Percentiles rank a stretch among this genome's conserved stretches.
phyloP scores from a whole-genome alignment of 37 sponge, comb jelly and placozoan species.

The Spongilla lacustris region DNA sequence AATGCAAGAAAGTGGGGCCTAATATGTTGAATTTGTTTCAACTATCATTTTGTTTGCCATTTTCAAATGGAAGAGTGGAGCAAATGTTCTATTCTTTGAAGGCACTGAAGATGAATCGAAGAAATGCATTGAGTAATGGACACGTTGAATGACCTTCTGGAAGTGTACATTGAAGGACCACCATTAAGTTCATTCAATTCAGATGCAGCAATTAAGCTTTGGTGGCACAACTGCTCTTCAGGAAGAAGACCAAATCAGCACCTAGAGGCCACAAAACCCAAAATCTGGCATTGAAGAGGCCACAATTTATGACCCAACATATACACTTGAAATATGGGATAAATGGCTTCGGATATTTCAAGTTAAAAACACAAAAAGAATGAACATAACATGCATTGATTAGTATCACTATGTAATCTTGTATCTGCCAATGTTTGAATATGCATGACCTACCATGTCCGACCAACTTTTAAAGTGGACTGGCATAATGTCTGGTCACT shows the following conservation, averaged over 20 bases:
- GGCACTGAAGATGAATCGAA: conserved; percentile 28
- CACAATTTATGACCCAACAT: no score
- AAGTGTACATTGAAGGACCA: conserved; percentile 35
- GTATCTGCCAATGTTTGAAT: no score
- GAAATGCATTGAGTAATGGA: conserved; percentile 16
- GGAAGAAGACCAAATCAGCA: conserved; percentile 8
- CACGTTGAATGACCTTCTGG: conserved; percentile 31
- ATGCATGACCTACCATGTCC: no score
- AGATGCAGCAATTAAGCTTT: conserved; percentile 18
- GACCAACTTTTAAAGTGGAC: no score
- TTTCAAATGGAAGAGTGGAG: conserved; percentile 48
- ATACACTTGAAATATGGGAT: no score
- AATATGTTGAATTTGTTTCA: conserved; percentile 36
- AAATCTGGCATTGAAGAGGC: no score
- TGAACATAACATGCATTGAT: no score
- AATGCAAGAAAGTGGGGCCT: conserved; percentile 48
- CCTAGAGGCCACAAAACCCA: not conserved
- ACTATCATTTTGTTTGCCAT: conserved; percentile 32
- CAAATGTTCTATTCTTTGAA: conserved; percentile 40
- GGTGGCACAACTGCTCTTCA: conserved; percentile 30
- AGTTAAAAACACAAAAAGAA: no score
- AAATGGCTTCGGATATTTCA: no score
- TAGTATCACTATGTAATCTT: no score
- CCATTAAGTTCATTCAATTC: conserved; percentile 11
- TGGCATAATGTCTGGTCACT: no score